Conservation (phyloP, 2,888 invertebrate genomes). For the Cataglyphis rosenhaueri region DNA sequence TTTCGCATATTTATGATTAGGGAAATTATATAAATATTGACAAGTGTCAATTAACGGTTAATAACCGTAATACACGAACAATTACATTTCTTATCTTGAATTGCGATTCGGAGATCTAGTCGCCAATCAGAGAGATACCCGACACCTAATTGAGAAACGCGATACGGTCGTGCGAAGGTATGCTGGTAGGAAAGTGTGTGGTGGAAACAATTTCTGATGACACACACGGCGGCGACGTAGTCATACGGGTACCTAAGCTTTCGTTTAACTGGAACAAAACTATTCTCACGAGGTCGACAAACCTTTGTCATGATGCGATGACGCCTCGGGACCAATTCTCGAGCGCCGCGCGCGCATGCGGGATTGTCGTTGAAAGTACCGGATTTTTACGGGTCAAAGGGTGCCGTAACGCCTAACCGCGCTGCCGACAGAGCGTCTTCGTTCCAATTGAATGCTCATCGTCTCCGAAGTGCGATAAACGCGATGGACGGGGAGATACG, state of each 20-base stretch:
- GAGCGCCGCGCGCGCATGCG: constrained; percentile 63
- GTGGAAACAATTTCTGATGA: constrained; percentile 57
- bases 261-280: constrained; percentile 55
- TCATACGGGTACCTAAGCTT: constrained; percentile 56
- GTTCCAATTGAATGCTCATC: constrained; percentile 44
- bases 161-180: constrained; percentile 57
- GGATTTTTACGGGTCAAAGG: constrained; percentile 54
- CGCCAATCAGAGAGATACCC: constrained; percentile 28
- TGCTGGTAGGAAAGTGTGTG: constrained; percentile 56
- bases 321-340: constrained; percentile 60
- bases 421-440: constrained; percentile 34
- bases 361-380: constrained; percentile 67
- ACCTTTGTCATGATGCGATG: constrained; percentile 53
- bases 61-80: neutral
- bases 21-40: neutral
- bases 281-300: constrained; percentile 74
- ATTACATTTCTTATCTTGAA: neutral
- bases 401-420: constrained; percentile 35
- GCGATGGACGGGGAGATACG: constrained; percentile 38
- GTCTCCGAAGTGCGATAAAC: constrained; percentile 40
- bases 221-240: constrained; percentile 38
- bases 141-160: constrained; percentile 52
- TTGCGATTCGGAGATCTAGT: constrained; percentile 4
- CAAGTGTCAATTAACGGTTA: neutral
- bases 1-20: neutral